phyloP scores from a whole-genome alignment of 2,797 vertebrate species.

The Esox lucius region DNA sequence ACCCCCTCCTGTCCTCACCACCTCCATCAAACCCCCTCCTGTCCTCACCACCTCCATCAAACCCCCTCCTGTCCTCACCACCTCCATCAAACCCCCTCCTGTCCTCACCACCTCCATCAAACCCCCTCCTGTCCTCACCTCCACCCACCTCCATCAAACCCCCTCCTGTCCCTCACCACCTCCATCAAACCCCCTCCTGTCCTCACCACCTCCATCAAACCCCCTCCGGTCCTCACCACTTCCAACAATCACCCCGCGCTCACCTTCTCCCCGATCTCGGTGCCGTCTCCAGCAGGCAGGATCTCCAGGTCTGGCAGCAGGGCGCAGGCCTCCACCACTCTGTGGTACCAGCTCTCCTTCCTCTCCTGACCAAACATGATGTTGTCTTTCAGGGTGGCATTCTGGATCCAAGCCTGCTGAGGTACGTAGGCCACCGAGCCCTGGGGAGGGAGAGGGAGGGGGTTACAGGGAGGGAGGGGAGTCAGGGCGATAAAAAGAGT shows the following conservation, averaged over 20 bases:
- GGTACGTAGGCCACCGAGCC: slow-evolving; percentile 91
- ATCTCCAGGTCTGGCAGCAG: slow-evolving; percentile 89
- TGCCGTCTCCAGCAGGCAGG: slow-evolving; percentile 86
- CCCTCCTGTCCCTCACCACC: neutral
- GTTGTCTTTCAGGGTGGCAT: slow-evolving; percentile 88
- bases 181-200: neutral
- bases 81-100: neutral
- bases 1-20: neutral
- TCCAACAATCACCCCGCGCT: too few relatives aligned
- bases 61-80: too few relatives aligned
- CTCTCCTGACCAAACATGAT: slow-evolving; percentile 86
- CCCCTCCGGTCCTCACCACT: too few relatives aligned
- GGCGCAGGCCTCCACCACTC: slow-evolving; percentile 86
- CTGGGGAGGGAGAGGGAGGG: slow-evolving; percentile 58
- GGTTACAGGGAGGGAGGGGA: too few relatives aligned
- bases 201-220: neutral
- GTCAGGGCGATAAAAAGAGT: too few relatives aligned
- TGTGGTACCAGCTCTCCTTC: slow-evolving; percentile 78
- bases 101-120: neutral
- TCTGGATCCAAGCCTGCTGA: slow-evolving; percentile 98
- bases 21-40: too few relatives aligned
- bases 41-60: neutral
- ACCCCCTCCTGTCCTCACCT: neutral
- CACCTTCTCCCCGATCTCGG: slow-evolving; percentile 98
- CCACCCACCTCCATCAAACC: neutral